These are phyloP conservation scores for Trimorus sp. DNA, from an alignment of 2,888 invertebrate genomes.

Conservation along the genomic window DNA sequence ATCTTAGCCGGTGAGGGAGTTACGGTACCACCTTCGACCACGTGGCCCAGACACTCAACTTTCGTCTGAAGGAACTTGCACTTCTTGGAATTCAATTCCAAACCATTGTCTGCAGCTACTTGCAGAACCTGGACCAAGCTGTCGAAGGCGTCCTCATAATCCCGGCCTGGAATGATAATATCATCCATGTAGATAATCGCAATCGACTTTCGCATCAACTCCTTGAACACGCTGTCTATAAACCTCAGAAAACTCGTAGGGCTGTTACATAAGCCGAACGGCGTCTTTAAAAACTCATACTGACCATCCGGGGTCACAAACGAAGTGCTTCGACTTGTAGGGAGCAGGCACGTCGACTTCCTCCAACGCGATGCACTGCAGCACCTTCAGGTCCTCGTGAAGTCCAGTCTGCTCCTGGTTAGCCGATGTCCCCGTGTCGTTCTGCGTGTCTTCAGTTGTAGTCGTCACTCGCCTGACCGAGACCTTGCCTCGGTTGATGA, in stretches of 20 bases:
- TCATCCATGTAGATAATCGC: conserved; percentile 26
- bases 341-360: background rate
- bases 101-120: conserved; percentile 26
- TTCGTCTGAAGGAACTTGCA: conserved; percentile 55
- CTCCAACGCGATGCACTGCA: background rate
- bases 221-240: background rate
- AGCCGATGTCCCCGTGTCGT: background rate
- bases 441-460: background rate
- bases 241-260: conserved; percentile 6
- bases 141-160: conserved; percentile 14
- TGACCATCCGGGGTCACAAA: background rate
- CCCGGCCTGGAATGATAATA: conserved; percentile 45
- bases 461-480: background rate
- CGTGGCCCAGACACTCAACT: conserved; percentile 70
- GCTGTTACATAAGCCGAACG: conserved; percentile 9
- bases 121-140: conserved; percentile 11
- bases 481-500: conserved; percentile 29
- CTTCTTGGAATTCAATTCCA: conserved; percentile 61
- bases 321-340: background rate
- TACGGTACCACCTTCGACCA: conserved; percentile 70
- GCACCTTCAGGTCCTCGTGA: background rate
- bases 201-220: background rate
- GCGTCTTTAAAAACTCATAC: background rate
- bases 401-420: background rate
- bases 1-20: conserved; percentile 71